Percentiles rank a stretch among this genome's conserved stretches.
Conservation (phyloP, 2,888 invertebrate genomes). For the Ennomos quercinarius region DNA sequence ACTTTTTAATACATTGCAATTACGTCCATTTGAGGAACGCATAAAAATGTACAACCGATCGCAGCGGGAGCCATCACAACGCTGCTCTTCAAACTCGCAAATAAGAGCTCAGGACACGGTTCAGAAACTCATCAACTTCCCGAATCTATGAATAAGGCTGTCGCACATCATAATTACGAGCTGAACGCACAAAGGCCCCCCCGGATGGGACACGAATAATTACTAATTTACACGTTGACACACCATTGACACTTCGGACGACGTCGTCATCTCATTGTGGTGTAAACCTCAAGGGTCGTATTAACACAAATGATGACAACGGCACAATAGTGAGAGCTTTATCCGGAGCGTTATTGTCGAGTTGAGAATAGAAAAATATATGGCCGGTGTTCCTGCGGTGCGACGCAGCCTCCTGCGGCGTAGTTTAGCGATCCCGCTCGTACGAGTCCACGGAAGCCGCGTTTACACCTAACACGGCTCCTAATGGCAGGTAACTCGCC, state of each 20-base stretch:
- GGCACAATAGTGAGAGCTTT: constrained; percentile 72
- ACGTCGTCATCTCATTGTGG: constrained; percentile 82
- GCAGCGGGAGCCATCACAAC: constrained; percentile 65
- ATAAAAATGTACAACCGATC: constrained; percentile 70
- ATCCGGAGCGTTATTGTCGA: constrained; percentile 75
- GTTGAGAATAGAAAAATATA: constrained; percentile 80
- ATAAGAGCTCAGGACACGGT: constrained; percentile 48
- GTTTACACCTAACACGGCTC: constrained; percentile 82
- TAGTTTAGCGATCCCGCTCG: constrained; percentile 69
- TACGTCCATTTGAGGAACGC: constrained; percentile 71
- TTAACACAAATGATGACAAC: constrained; percentile 84
- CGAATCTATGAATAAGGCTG: constrained; percentile 59
- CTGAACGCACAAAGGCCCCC: constrained; percentile 70
- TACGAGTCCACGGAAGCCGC: constrained; percentile 75
- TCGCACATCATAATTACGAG: constrained; percentile 64
- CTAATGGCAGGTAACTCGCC: constrained; percentile 83
- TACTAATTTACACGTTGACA: constrained; percentile 83
- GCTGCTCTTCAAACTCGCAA: constrained; percentile 62
- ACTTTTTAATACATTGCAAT: constrained; percentile 79
- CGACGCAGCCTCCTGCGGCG: constrained; percentile 70
- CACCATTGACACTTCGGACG: constrained; percentile 76
- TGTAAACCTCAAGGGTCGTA: constrained; percentile 83
- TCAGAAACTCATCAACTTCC: constrained; percentile 62
- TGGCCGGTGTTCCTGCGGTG: constrained; percentile 72
- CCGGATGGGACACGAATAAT: constrained; percentile 75